Percentiles rank a stretch among this genome's conserved stretches.
Evolutionary conservation across 2,113 vertebrate species (phyloP).

Genomic region (Psilopogon haemacephalus): DNA sequence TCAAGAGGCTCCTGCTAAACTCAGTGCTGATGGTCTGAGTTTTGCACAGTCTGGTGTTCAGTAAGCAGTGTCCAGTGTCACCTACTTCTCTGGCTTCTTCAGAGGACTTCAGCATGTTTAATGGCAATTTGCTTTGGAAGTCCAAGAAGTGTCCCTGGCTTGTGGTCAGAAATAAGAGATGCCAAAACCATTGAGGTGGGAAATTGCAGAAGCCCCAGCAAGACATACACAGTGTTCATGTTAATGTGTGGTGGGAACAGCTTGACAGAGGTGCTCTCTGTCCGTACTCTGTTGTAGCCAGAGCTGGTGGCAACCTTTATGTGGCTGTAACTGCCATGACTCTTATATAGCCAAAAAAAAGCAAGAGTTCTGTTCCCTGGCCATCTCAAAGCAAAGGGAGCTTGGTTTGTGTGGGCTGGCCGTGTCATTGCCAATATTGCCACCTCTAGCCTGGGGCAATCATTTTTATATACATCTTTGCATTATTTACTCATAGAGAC

Average conservation of each 20-base stretch:
- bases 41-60: background rate
- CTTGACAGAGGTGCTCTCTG: background rate
- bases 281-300: background rate
- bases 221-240: rapidly evolving
- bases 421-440: background rate
- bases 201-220: background rate
- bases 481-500: slow-evolving; percentile 74
- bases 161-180: background rate
- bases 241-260: background rate
- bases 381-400: slow-evolving; percentile 1
- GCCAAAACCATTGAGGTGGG: background rate
- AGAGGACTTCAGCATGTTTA: background rate
- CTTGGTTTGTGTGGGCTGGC: background rate
- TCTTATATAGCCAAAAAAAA: background rate
- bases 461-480: slow-evolving; percentile 76
- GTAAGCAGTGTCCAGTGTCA: background rate
- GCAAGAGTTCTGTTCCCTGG: background rate
- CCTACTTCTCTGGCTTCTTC: slow-evolving; percentile 11
- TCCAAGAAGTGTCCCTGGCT: background rate
- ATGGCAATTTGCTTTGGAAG: slow-evolving; percentile 12
- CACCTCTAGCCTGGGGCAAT: slow-evolving; percentile 17
- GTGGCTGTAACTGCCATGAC: background rate
- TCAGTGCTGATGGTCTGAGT: background rate
- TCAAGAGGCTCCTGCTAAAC: background rate
- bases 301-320: background rate